Evolutionary conservation across 2,888 invertebrate genomes (phyloP).

Genomic region (Deroplatys truncata): DNA sequence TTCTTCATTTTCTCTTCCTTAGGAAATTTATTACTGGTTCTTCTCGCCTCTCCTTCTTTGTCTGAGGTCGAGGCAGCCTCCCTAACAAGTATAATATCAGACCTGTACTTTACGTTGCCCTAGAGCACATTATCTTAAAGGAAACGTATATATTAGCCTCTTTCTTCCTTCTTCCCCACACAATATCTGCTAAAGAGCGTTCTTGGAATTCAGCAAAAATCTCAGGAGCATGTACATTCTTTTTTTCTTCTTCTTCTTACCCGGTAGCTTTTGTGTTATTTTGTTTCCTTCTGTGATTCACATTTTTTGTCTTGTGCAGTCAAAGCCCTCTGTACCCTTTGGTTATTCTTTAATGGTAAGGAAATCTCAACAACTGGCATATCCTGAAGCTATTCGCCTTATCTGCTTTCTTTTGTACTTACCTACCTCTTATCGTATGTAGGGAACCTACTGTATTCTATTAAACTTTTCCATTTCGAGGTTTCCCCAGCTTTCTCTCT

Average conservation of each 20-base stretch:
- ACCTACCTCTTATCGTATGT: no score
- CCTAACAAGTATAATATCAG: no score
- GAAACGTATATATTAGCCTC: constrained; percentile 5
- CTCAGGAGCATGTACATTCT: neutral
- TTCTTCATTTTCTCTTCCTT: neutral
- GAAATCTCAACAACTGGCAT: neutral
- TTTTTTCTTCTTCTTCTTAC: neutral
- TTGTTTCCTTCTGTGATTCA: neutral
- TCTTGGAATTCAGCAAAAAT: neutral
- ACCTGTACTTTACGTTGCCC: neutral
- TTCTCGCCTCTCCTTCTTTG: neutral
- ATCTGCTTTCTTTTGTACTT: no score
- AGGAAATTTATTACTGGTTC: neutral
- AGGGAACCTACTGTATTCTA: no score
- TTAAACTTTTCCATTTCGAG: no score
- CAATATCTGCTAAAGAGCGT: neutral
- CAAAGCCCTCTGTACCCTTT: neutral
- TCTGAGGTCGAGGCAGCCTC: no score
- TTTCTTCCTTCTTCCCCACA: neutral
- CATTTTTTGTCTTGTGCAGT: neutral
- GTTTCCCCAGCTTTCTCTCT: no score
- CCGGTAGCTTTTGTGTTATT: neutral
- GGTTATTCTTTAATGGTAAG: neutral
- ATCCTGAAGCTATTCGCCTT: no score
- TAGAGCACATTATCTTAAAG: neutral